Percentiles rank a stretch among this genome's conserved stretches.
These are phyloP conservation scores for Drosophila niveifrons DNA, from an alignment of 2,888 invertebrate genomes.

Conservation along the genomic window DNA sequence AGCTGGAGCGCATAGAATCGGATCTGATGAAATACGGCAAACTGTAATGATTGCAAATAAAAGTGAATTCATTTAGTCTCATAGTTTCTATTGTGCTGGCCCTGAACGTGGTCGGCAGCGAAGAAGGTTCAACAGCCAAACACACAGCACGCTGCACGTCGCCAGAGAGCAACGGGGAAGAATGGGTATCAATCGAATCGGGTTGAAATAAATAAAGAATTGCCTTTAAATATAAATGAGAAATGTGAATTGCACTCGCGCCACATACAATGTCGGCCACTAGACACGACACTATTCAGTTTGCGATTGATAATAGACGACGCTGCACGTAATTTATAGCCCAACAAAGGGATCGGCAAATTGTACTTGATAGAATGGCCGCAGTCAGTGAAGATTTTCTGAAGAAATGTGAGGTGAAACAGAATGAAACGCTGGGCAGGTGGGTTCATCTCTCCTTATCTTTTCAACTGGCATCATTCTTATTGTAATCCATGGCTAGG, in stretches of 20 bases:
- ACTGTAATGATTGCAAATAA: conserved; percentile 15
- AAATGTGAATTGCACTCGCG: conserved; percentile 28
- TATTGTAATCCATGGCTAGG: conserved; percentile 18
- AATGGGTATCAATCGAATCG: conserved; percentile 36
- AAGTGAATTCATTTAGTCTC: neutral
- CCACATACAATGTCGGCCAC: conserved; percentile 19
- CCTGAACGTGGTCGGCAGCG: conserved; percentile 25
- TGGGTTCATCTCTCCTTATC: conserved; percentile 37
- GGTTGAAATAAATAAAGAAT: conserved; percentile 68
- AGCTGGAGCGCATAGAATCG: conserved; percentile 78
- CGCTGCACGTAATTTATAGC: conserved; percentile 50
- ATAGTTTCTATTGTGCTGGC: conserved; percentile 35
- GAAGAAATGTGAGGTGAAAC: conserved; percentile 77
- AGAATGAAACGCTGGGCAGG: conserved; percentile 80
- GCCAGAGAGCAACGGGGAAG: neutral
- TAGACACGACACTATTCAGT: conserved; percentile 33
- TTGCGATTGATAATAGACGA: conserved; percentile 46
- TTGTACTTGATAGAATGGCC: conserved; percentile 47
- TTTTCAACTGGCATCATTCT: neutral
- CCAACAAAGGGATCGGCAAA: conserved; percentile 14
- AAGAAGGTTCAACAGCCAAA: conserved; percentile 51
- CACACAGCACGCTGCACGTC: neutral
- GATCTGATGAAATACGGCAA: conserved; percentile 69
- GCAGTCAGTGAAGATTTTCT: conserved; percentile 74
- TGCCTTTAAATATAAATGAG: conserved; percentile 70